A percentile compares a stretch with the other conserved stretches of the same genome.
Evolutionary conservation across 1,140 invertebrate species (phyloP).

Genomic region (Drosophila parabipectinata): DNA sequence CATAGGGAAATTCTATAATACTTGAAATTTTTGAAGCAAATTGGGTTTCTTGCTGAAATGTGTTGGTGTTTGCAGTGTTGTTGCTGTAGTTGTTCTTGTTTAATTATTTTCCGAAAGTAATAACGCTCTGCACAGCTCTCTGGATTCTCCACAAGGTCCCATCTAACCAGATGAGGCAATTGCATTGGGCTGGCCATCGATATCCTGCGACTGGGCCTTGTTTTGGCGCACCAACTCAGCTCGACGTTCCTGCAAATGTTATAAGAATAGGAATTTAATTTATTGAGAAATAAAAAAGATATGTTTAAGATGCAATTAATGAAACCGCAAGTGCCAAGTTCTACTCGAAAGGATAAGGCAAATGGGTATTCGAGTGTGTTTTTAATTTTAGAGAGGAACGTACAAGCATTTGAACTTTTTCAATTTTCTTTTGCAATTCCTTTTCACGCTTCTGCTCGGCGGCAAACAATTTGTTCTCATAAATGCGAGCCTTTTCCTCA

Average conservation of each 20-base stretch:
- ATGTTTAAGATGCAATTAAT: background rate
- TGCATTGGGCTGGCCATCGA: constrained; percentile 66
- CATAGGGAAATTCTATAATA: constrained; percentile 4
- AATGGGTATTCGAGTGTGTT: constrained; percentile 10
- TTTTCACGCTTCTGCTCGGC: constrained; percentile 91
- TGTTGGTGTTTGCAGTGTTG: constrained; percentile 45
- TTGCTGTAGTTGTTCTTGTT: constrained; percentile 24
- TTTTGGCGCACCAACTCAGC: constrained; percentile 94
- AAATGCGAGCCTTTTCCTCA: constrained; percentile 88
- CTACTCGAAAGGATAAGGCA: constrained; percentile 48
- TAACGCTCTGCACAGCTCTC: constrained; percentile 35
- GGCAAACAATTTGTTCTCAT: constrained; percentile 89
- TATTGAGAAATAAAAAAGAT: background rate
- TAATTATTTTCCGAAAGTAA: constrained; percentile 21
- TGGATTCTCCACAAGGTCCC: constrained; percentile 3
- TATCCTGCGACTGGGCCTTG: constrained; percentile 86
- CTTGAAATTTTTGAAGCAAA: constrained; percentile 7
- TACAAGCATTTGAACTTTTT: constrained; percentile 92
- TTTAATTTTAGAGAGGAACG: constrained; percentile 52
- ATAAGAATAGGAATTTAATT: background rate
- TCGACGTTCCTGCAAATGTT: constrained; percentile 89
- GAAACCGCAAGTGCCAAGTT: constrained; percentile 1
- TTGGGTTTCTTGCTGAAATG: constrained; percentile 45
- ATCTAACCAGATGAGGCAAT: constrained; percentile 80
- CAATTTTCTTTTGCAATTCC: constrained; percentile 91